Conservation (phyloP, 2,797 vertebrate genomes). For the Eulemur mongoz region DNA sequence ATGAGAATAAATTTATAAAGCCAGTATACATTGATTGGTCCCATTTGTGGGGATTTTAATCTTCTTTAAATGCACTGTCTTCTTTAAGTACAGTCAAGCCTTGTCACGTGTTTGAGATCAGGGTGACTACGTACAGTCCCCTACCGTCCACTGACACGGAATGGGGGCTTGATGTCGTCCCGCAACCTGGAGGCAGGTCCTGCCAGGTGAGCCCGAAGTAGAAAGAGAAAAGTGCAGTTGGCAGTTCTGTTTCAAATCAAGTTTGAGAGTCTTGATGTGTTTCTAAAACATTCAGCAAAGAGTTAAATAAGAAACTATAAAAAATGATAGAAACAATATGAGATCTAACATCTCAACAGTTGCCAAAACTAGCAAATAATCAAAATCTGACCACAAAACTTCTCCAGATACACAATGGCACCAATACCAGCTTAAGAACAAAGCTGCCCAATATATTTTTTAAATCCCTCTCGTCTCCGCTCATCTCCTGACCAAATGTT, state of each 20-base stretch:
- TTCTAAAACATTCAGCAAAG: conserved; percentile 46
- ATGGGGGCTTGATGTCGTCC: rapidly evolving
- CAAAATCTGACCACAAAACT: conserved; percentile 69
- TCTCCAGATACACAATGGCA: conserved; percentile 64
- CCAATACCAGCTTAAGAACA: conserved; percentile 59
- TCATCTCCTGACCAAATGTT: conserved; percentile 67
- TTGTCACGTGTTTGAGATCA: not conserved
- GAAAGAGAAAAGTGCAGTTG: not conserved
- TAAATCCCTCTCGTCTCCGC: conserved; percentile 59
- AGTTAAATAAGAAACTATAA: conserved; percentile 68
- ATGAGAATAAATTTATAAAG: not conserved
- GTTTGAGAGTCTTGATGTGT: not conserved
- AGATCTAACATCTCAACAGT: conserved; percentile 57
- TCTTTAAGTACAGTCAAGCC: not conserved
- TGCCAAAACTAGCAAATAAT: conserved; percentile 79
- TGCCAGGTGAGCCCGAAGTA: not conserved
- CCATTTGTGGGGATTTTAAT: not conserved
- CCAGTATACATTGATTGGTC: not conserved
- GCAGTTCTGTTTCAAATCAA: conserved; percentile 58
- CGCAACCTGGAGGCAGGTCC: not conserved
- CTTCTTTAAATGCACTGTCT: not conserved
- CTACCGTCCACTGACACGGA: rapidly evolving
- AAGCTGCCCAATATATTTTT: conserved; percentile 50
- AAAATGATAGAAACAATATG: conserved; percentile 76
- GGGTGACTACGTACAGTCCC: not conserved